Evolutionary conservation across 2,113 vertebrate species (phyloP).

Genomic region (Spea multiplicata): DNA sequence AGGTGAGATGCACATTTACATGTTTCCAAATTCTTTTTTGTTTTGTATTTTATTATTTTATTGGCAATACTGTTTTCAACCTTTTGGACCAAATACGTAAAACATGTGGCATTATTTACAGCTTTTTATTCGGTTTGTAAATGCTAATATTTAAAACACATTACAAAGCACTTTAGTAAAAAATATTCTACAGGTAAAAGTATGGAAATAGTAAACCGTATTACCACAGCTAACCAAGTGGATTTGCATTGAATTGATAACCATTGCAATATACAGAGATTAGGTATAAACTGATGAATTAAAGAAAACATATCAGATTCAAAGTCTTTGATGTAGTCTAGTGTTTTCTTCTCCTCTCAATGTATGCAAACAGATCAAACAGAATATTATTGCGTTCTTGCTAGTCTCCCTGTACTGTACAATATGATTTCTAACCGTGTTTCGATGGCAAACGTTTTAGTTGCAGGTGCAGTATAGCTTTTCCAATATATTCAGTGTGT

Average conservation of each 20-base stretch:
- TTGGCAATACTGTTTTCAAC: neutral
- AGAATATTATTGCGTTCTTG: neutral
- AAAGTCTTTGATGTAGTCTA: neutral
- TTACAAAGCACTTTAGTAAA: constrained; percentile 82
- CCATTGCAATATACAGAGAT: constrained; percentile 57
- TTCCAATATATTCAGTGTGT: constrained; percentile 17
- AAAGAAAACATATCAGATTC: neutral
- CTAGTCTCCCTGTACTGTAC: neutral
- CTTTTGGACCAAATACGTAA: constrained; percentile 77
- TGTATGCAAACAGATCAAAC: neutral
- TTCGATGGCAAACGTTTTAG: neutral
- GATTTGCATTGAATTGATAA: constrained; percentile 66
- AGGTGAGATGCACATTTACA: too few relatives aligned
- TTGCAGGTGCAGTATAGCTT: constrained; percentile 16
- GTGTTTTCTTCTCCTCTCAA: neutral
- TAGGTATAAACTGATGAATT: neutral
- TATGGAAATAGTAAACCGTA: constrained; percentile 72
- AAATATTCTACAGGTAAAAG: constrained; percentile 81
- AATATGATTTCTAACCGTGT: neutral
- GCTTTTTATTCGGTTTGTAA: constrained; percentile 70
- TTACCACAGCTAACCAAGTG: constrained; percentile 69
- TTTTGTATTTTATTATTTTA: too few relatives aligned
- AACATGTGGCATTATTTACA: constrained; percentile 81
- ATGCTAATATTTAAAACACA: constrained; percentile 81
- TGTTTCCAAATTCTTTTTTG: too few relatives aligned